Conservation (phyloP, 1,140 invertebrate species). For the Ceratina japonica region DNA sequence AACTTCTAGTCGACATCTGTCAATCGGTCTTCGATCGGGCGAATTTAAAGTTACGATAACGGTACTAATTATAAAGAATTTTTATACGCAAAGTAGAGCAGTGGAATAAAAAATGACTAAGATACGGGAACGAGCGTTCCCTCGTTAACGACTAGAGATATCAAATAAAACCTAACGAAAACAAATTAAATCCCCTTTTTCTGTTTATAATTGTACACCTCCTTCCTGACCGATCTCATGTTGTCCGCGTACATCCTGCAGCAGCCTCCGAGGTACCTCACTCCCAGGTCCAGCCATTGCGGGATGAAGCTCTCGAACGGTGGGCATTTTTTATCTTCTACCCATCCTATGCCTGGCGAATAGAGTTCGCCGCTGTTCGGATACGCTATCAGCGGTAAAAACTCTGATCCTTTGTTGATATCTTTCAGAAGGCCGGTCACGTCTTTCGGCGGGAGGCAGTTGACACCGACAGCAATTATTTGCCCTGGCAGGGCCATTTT, state of each 20-base stretch:
- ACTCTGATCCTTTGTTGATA: slow-evolving; percentile 71
- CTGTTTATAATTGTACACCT: slow-evolving; percentile 69
- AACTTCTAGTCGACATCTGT: background rate
- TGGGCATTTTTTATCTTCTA: slow-evolving; percentile 76
- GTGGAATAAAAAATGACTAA: too few species aligned
- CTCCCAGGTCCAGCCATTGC: slow-evolving; percentile 86
- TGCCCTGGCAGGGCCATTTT: slow-evolving; percentile 81
- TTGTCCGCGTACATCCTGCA: slow-evolving; percentile 86
- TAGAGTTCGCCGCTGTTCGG: slow-evolving; percentile 87
- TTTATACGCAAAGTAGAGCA: too few species aligned
- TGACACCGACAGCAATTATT: slow-evolving; percentile 90
- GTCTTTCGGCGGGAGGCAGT: slow-evolving; percentile 87
- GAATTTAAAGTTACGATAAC: background rate
- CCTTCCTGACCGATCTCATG: slow-evolving; percentile 79
- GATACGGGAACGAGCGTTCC: too few species aligned
- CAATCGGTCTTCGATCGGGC: background rate
- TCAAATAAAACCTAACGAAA: background rate
- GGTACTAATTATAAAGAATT: too few species aligned
- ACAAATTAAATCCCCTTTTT: slow-evolving; percentile 27
- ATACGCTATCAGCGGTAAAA: slow-evolving; percentile 84
- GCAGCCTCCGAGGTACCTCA: slow-evolving; percentile 89
- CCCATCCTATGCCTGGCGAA: slow-evolving; percentile 80
- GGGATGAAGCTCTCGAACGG: slow-evolving; percentile 82
- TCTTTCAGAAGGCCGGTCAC: slow-evolving; percentile 81
- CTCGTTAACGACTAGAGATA: too few species aligned